A percentile compares a stretch with the other conserved stretches of the same genome.
These are phyloP conservation scores for Penaeus chinensis DNA, from an alignment of 1,140 invertebrate genomes.

Conservation along the genomic window DNA sequence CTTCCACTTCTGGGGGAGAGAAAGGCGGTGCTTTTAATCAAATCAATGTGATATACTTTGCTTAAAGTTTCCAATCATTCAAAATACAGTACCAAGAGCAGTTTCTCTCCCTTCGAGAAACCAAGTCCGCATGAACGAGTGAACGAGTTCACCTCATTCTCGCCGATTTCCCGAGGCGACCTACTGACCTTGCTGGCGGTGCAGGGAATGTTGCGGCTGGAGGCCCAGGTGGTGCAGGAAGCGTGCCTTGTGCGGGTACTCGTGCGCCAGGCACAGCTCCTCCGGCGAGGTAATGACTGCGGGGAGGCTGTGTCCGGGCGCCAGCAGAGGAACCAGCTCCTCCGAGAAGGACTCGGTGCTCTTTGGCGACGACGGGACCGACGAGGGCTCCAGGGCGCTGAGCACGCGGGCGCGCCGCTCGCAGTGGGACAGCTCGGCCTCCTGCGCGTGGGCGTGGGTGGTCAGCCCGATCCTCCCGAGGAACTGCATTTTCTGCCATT, in stretches of 20 bases:
- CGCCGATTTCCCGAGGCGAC: background rate
- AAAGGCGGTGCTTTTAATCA: background rate
- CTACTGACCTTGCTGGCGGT: constrained; percentile 44
- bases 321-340: constrained; percentile 49
- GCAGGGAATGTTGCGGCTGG: constrained; percentile 53
- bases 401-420: constrained; percentile 49
- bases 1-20: constrained; percentile 42
- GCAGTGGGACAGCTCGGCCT: constrained; percentile 45
- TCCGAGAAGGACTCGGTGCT: constrained; percentile 36
- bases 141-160: no score
- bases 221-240: constrained; percentile 52
- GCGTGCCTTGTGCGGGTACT: constrained; percentile 52
- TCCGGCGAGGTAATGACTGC: constrained; percentile 42
- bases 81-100: no score
- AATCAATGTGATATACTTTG: background rate
- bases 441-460: constrained; percentile 53
- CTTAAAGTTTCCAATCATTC: no score
- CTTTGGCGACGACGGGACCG: constrained; percentile 42
- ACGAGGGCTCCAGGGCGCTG: constrained; percentile 43
- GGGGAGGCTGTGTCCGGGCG: constrained; percentile 38
- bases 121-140: no score
- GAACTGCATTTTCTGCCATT: constrained; percentile 48
- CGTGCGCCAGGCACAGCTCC: constrained; percentile 53
- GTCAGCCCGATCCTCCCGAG: constrained; percentile 44
- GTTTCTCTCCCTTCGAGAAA: no score